Conservation (phyloP, 2,113 vertebrate genomes). For the Prietella phreatophila region DNA sequence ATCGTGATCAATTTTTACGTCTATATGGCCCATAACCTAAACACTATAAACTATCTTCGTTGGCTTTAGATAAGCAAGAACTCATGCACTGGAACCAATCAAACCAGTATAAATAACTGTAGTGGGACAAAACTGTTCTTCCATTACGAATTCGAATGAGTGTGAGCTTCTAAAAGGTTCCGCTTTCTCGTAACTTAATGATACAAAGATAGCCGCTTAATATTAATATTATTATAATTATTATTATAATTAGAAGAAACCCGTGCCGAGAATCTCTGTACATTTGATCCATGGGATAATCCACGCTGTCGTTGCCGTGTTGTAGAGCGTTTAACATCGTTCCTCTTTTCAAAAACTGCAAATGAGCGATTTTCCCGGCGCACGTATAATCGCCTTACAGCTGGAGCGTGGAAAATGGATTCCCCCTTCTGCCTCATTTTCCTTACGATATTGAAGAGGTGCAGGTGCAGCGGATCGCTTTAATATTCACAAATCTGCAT, state of each 20-base stretch:
- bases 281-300: background rate
- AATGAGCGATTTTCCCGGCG: background rate
- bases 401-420: background rate
- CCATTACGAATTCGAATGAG: too few relatives aligned
- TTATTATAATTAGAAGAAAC: too few relatives aligned
- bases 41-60: too few relatives aligned
- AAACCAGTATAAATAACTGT: too few relatives aligned
- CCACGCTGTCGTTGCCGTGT: too few relatives aligned
- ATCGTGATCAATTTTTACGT: too few relatives aligned
- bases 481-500: background rate
- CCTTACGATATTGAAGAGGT: constrained; percentile 4
- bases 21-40: too few relatives aligned
- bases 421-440: background rate
- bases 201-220: too few relatives aligned
- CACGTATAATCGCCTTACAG: background rate
- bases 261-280: background rate
- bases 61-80: too few relatives aligned
- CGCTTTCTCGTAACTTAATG: background rate
- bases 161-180: background rate
- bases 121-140: too few relatives aligned
- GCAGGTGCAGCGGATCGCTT: constrained; percentile 15
- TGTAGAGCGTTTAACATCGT: background rate
- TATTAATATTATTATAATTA: background rate
- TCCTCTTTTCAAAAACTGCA: background rate
- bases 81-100: too few relatives aligned